Conservation (phyloP, 37 sponge, comb jelly and placozoan genomes). For the Aphrocallistes beatrix region DNA sequence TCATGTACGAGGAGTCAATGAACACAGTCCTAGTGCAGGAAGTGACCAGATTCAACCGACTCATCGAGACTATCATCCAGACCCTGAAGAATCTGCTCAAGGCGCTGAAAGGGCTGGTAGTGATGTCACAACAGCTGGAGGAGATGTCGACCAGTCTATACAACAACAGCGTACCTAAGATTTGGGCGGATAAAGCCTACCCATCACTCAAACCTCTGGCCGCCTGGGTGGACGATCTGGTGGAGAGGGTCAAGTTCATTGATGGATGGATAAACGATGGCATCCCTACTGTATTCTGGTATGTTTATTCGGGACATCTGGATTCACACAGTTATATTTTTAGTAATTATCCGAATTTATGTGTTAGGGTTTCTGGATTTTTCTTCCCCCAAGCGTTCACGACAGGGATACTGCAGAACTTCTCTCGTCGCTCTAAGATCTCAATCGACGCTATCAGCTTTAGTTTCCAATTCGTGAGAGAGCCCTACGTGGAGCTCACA, state of each 20-base stretch:
- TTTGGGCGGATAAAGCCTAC: conserved; percentile 30
- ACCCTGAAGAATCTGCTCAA: conserved; percentile 29
- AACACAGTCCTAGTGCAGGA: conserved; percentile 42
- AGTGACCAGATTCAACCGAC: conserved; percentile 31
- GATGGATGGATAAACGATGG: conserved; percentile 26
- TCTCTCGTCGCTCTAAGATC: conserved; percentile 18
- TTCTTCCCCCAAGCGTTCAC: conserved; percentile 26
- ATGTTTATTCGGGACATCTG: neutral
- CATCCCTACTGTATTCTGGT: conserved; percentile 22
- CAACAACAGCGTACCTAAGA: neutral
- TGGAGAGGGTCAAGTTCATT: conserved; percentile 23
- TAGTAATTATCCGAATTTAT: neutral
- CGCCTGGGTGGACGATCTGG: conserved; percentile 13
- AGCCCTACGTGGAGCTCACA: conserved; percentile 34
- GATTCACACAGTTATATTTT: neutral
- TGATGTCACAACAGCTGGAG: conserved; percentile 37
- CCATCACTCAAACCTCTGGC: conserved; percentile 44
- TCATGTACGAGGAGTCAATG: conserved; percentile 40
- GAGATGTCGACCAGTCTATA: conserved; percentile 26
- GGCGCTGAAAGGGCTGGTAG: conserved; percentile 39
- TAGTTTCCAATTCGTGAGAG: conserved; percentile 31
- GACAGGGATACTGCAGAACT: conserved; percentile 23
- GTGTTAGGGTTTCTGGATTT: conserved; percentile 26
- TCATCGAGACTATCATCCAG: conserved; percentile 10
- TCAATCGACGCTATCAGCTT: conserved; percentile 22